Evolutionary conservation across 1,140 invertebrate genomes (phyloP).

Genomic region (Liolophura sinensis): DNA sequence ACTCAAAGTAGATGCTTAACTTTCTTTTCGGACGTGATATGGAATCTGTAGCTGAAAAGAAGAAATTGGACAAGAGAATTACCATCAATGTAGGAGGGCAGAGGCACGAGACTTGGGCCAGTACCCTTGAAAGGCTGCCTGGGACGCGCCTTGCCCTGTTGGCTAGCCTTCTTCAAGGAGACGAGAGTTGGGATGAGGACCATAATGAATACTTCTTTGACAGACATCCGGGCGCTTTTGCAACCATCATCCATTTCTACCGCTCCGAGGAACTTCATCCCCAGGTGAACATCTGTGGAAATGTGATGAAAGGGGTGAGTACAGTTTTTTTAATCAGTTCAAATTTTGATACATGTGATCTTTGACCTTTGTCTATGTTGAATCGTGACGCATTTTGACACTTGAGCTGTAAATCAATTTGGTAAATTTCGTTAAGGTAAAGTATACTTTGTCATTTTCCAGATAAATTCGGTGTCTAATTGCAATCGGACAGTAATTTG

Average conservation of each 20-base stretch:
- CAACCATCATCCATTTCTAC: constrained; percentile 50
- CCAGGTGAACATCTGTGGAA: constrained; percentile 97
- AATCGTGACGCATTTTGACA: too few species aligned
- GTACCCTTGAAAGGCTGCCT: constrained; percentile 31
- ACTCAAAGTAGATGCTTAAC: too few species aligned
- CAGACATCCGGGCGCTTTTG: constrained; percentile 49
- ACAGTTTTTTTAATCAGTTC: too few species aligned
- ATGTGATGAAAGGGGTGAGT: constrained; percentile 83
- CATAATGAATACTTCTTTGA: constrained; percentile 51
- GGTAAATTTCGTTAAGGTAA: too few species aligned
- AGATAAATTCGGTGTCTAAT: too few species aligned
- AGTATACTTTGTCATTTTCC: too few species aligned
- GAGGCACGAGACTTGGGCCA: constrained; percentile 34
- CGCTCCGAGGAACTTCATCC: constrained; percentile 71
- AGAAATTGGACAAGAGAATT: constrained; percentile 25
- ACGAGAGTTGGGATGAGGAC: constrained; percentile 40
- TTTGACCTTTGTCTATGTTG: too few species aligned
- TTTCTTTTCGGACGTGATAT: too few species aligned
- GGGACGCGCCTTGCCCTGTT: constrained; percentile 39
- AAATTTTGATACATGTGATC: too few species aligned
- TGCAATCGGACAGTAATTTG: too few species aligned
- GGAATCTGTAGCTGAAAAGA: neutral
- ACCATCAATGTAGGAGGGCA: constrained; percentile 41
- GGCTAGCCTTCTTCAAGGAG: constrained; percentile 32
- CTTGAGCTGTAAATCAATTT: too few species aligned